Evolutionary conservation across 2,113 vertebrate genomes (phyloP), one percentile per base, ranked within the genome.

Genomic region (Trogon surrucura): DNA sequence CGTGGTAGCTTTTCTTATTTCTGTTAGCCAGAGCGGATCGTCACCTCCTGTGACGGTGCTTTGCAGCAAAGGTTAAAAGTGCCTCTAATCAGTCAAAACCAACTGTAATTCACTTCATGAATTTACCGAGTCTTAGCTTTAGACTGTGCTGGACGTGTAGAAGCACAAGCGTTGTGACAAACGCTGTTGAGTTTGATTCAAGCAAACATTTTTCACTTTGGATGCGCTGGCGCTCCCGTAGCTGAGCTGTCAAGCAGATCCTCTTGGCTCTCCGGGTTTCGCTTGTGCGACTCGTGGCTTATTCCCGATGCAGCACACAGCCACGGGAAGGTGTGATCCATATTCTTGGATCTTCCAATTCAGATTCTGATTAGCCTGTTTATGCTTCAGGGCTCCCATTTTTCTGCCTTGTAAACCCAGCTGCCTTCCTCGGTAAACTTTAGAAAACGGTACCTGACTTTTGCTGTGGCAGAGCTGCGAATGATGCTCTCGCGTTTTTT

Each of bases 401-500:
- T 64, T 61, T 54, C n/a, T n/a, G 16, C 27, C 44, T 73, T 47
- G 48, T 26, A 30, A 67, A 30, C 13, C 27, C 44, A 47, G 54
- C 32, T 90, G 62, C 41, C 22, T 73, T 73, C 45, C 45, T 41
- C 47, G 10, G 15, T 2, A 8, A n/a, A 21, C 54, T 32, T 25
- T 3, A 77, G 36, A 56, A 44, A 47, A 1, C 20, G 20, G 10
- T 13, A 7, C 4, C 7, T 32, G 32, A 36, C 30, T 60, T 53
- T 60, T 29, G 19, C 41, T 44, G 54, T 6, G 41, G 36, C 21
- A 3, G 23, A 85, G 48, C 10, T 27, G 30, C 30, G 20, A 75
- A 62, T 0, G 2, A 11, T 60, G 12, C 15, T 69, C n/a, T 66
- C 3, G 3, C 1, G 29, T 2, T 22, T 67, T 38, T 45, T 23